Conservation (phyloP, 92 coral and sea anemone species). For the Virgularia gustaviana region DNA sequence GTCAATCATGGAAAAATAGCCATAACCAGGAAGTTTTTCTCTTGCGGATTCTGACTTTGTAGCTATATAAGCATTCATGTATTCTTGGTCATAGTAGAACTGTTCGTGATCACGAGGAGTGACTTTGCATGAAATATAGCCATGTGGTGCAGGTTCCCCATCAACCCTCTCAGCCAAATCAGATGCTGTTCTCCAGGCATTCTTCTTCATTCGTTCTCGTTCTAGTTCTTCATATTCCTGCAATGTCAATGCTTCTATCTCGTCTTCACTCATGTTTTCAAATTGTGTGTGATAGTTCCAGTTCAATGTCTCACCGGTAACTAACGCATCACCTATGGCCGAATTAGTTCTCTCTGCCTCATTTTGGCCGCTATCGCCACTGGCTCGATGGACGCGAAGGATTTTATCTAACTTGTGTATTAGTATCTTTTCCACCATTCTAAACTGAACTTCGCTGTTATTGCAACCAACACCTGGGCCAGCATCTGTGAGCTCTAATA, state of each 20-base stretch:
- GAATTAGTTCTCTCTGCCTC: slow-evolving; percentile 60
- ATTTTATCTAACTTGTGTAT: slow-evolving; percentile 40
- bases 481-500: slow-evolving; percentile 64
- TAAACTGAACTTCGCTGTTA: slow-evolving; percentile 45
- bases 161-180: slow-evolving; percentile 51
- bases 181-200: slow-evolving; percentile 54
- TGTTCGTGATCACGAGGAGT: background rate
- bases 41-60: background rate
- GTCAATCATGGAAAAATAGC: background rate
- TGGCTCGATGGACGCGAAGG: slow-evolving; percentile 51
- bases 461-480: slow-evolving; percentile 63
- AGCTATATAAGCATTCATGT: background rate
- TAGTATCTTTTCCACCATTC: slow-evolving; percentile 42
- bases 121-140: slow-evolving; percentile 24
- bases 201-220: slow-evolving; percentile 48
- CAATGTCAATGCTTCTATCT: slow-evolving; percentile 45
- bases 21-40: background rate
- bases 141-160: slow-evolving; percentile 61
- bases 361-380: slow-evolving; percentile 54
- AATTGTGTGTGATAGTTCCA: slow-evolving; percentile 50
- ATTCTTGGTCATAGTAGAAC: background rate
- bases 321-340: slow-evolving; percentile 59
- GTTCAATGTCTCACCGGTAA: slow-evolving; percentile 53
- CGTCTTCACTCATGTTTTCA: slow-evolving; percentile 40
- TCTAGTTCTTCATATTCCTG: slow-evolving; percentile 50